Evolutionary conservation across 2,888 invertebrate genomes (phyloP), one percentile per base, ranked within the genome.

Genomic region (Petrolisthes cinctipes): DNA sequence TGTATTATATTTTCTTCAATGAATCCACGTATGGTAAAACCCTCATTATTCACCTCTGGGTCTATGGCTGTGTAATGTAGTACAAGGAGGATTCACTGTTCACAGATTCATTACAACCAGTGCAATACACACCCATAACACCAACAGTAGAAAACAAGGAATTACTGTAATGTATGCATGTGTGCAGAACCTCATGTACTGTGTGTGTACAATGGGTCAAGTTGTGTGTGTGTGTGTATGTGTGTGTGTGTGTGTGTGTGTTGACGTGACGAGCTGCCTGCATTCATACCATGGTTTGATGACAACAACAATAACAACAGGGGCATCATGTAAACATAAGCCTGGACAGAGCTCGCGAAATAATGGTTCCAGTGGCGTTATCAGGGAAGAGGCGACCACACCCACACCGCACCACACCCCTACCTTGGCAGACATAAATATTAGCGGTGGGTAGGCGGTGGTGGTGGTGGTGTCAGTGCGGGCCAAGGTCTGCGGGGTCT

Each of bases 331-430:
- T 61, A 61, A 61, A 61, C 61, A 61, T 61, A 11, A 17, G 61
- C 11, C 17, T 17, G 9, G 61, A 61, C 61, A 82, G 68, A 54
- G 51, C 82, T 68, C 54, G 14, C 82, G 20, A 51, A 84, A 57
- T 53, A 56, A 83, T 75, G 83, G 53, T 37, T 7, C 23, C 53
- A 53, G 56, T 37, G 75, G 71, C 56, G 80, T 85, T 81, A 85
- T 85, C 85, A 68, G 37, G 81, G 81, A 66, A 73, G 78, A 79
- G 71, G 66, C 68, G 85, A 81, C 85, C 85, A 85, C 85, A 80
- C 85, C 85, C 85, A 73, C 76, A 76, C 68, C 37, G 80, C 73
- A 57, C 81, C 23, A 3, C 23, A 23, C 57, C 79, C 73, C 57
- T 7, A 23, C 37, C 73, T 85, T 81, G 37, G 81, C 85, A 23